These are phyloP conservation scores for Montipora capricornis DNA, from an alignment of 64 coral and sea anemone genomes.

Conservation along the genomic window DNA sequence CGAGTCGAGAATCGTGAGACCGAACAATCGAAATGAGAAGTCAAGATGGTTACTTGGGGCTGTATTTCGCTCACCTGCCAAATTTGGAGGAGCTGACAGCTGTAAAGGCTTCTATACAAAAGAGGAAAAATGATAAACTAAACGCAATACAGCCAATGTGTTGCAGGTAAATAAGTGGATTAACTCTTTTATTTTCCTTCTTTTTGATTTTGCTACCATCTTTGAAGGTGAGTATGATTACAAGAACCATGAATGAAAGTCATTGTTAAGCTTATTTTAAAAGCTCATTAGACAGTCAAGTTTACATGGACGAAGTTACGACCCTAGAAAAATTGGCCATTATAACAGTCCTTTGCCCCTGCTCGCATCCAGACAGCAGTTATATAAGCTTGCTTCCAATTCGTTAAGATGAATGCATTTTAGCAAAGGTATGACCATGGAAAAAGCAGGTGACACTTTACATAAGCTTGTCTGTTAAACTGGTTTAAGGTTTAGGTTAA, in stretches of 20 bases:
- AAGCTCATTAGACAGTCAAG: no score
- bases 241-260: background rate
- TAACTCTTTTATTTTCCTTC: background rate
- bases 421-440: no score
- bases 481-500: background rate
- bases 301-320: no score
- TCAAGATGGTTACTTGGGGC: slow-evolving; percentile 53
- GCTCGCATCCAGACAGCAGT: no score
- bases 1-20: background rate
- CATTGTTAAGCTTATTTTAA: no score
- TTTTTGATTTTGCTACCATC: background rate
- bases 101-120: slow-evolving; percentile 56
- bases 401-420: no score
- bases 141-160: slow-evolving; percentile 79
- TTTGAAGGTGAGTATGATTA: background rate
- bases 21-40: slow-evolving; percentile 49
- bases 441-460: no score
- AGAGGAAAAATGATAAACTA: slow-evolving; percentile 25
- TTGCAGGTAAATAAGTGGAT: slow-evolving; percentile 67
- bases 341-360: no score
- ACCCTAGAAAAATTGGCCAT: no score
- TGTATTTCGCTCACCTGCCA: slow-evolving; percentile 81
- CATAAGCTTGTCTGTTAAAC: no score
- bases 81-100: slow-evolving; percentile 63
- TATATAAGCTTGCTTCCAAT: no score